phyloP scores from a whole-genome alignment of 2,113 vertebrate species.

The cattle (Bos taurus) region ARS-UCD2.0 NC_037329.1:21760001-21760500 shows the following conservation, averaged over 20 bases:
- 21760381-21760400: not conserved
- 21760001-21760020: not conserved
- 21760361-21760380: conserved; percentile 17
- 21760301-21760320: not conserved
- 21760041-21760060: not conserved
- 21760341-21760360: not conserved
- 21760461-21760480: not conserved
- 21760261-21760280: conserved; percentile 23
- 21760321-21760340: conserved; percentile 33
- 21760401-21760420: conserved; percentile 13
- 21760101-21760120: not conserved
- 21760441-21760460: not conserved
- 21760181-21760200: conserved; percentile 1
- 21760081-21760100: not conserved
- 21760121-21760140: conserved; percentile 26
- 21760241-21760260: conserved; percentile 13
- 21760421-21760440: not conserved
- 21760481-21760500: not conserved
- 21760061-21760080: not conserved
- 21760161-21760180: not conserved
- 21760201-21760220: not conserved
- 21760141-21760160: not conserved
- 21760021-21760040: not conserved
- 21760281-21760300: not conserved
- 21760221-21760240: not conserved